Conservation (phyloP, 2,113 vertebrate genomes). For the Leptobrachium leishanense region DNA sequence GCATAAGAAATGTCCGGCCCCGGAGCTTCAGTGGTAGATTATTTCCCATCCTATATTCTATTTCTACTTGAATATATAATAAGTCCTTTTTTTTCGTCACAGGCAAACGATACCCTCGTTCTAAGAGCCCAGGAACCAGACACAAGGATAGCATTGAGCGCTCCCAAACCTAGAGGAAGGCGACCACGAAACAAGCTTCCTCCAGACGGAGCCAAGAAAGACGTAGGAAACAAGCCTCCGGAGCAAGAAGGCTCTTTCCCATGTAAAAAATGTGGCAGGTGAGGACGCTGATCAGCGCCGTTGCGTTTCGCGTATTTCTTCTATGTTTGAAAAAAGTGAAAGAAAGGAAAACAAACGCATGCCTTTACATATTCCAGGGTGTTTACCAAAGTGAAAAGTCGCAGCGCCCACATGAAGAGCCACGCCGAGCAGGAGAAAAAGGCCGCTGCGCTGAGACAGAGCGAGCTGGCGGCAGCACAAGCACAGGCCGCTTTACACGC, state of each 20-base stretch:
- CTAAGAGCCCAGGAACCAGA: conserved; percentile 70
- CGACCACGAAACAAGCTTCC: conserved; percentile 65
- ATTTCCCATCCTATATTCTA: neutral
- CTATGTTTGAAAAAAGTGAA: too few relatives aligned
- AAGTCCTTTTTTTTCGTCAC: conserved; percentile 10
- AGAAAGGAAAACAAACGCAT: too few relatives aligned
- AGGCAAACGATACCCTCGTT: conserved; percentile 71
- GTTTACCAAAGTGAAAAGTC: conserved; percentile 97
- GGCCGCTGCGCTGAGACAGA: conserved; percentile 80
- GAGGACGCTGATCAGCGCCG: conserved; percentile 38
- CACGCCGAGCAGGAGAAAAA: conserved; percentile 98
- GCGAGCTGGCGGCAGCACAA: conserved; percentile 61
- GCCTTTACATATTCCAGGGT: conserved; percentile 65
- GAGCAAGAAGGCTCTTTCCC: conserved; percentile 91
- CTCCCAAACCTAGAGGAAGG: conserved; percentile 60
- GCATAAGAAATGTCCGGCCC: too few relatives aligned
- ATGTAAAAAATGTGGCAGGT: conserved; percentile 99
- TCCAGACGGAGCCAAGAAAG: conserved; percentile 65
- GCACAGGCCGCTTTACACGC: conserved; percentile 67
- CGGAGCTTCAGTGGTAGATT: too few relatives aligned
- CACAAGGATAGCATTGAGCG: conserved; percentile 60
- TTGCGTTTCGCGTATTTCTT: too few relatives aligned
- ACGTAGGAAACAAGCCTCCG: conserved; percentile 68
- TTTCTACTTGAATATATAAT: too few relatives aligned
- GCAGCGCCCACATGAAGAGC: conserved; percentile 98